A percentile compares a stretch with the other conserved stretches of the same genome.
Evolutionary conservation across 2,113 vertebrate genomes (phyloP).

Genomic region (Colinus virginianus): DNA sequence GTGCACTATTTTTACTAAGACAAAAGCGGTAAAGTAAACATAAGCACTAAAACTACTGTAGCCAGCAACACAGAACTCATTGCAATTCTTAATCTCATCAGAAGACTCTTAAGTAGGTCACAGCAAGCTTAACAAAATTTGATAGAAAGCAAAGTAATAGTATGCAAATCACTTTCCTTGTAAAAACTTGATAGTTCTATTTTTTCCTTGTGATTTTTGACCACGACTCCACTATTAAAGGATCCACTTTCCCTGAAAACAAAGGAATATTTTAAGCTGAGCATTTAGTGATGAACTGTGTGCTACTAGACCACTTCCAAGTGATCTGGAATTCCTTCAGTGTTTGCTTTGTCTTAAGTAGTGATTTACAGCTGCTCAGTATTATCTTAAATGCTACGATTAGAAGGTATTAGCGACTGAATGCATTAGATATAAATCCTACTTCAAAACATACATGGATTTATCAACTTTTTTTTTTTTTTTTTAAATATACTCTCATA

Average conservation of each 20-base stretch:
- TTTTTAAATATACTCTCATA: background rate
- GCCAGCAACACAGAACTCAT: constrained; percentile 6
- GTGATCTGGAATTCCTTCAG: background rate
- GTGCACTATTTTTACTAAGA: constrained; percentile 52
- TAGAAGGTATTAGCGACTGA: background rate
- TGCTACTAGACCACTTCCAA: background rate
- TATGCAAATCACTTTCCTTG: constrained; percentile 52
- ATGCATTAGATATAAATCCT: background rate
- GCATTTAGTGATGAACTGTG: background rate
- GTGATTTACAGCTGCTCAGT: background rate
- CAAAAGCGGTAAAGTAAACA: constrained; percentile 22
- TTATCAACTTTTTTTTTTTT: background rate
- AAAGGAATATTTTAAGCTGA: background rate
- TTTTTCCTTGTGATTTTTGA: constrained; percentile 26
- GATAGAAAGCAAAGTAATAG: constrained; percentile 68
- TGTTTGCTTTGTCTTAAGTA: background rate
- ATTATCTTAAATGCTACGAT: constrained; percentile 7
- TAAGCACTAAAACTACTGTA: constrained; percentile 8
- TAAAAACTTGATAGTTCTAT: constrained; percentile 34
- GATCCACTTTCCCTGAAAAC: background rate
- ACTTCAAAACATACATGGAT: background rate
- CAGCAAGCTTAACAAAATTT: constrained; percentile 66
- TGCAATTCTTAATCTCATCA: constrained; percentile 61
- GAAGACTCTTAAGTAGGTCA: constrained; percentile 79
- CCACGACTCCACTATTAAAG: constrained; percentile 16